Evolutionary conservation across 2,797 vertebrate genomes (phyloP).

Genomic region (Mallotus villosus): DNA sequence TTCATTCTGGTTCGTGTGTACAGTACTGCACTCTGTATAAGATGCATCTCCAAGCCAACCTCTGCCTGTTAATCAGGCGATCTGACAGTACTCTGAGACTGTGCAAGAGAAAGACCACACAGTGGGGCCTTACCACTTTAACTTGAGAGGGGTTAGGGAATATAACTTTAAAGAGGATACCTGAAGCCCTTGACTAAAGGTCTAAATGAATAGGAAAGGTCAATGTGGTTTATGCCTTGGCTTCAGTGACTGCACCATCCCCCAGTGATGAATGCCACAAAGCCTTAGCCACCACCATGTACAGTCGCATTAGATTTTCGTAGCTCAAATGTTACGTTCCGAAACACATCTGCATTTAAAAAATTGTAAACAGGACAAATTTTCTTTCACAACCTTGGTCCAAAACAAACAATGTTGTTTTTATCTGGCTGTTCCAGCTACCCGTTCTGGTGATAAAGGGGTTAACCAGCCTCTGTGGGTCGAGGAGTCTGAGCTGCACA

Average conservation of each 20-base stretch:
- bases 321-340: slow-evolving; percentile 59
- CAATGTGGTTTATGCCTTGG: slow-evolving; percentile 67
- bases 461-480: slow-evolving; percentile 85
- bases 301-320: slow-evolving; percentile 39
- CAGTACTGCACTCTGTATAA: slow-evolving; percentile 49
- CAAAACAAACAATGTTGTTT: slow-evolving; percentile 29
- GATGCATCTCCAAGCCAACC: slow-evolving; percentile 61
- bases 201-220: slow-evolving; percentile 76
- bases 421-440: slow-evolving; percentile 47
- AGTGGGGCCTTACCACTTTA: slow-evolving; percentile 64
- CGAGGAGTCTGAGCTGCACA: slow-evolving; percentile 82
- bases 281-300: slow-evolving; percentile 37
- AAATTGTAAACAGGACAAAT: slow-evolving; percentile 24
- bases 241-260: slow-evolving; percentile 53
- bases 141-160: slow-evolving; percentile 68
- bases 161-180: slow-evolving; percentile 74
- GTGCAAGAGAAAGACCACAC: slow-evolving; percentile 67
- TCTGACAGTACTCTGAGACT: slow-evolving; percentile 64
- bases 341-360: slow-evolving; percentile 54
- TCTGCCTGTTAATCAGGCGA: slow-evolving; percentile 60
- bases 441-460: slow-evolving; percentile 68
- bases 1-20: slow-evolving; percentile 14
- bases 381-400: slow-evolving; percentile 9
- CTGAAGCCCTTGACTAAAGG: slow-evolving; percentile 77
- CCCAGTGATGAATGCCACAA: slow-evolving; percentile 62